phyloP scores from a whole-genome alignment of 1,140 invertebrate genomes.

The Globodera ellingtonae region DNA sequence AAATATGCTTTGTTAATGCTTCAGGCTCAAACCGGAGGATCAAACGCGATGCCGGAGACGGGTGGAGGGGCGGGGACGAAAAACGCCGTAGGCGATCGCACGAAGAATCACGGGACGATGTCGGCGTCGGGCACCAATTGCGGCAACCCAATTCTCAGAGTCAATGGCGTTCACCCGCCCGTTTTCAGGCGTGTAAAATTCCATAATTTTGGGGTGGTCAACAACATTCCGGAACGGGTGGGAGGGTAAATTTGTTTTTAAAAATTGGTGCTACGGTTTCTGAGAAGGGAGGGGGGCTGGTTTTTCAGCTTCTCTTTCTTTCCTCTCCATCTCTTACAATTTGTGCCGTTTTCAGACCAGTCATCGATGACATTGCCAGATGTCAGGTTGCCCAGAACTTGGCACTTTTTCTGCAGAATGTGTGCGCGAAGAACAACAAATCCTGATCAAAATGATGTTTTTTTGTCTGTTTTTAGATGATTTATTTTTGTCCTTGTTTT shows the following conservation, averaged over 20 bases:
- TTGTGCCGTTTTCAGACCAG: constrained; percentile 25
- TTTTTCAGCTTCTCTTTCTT: too few species aligned
- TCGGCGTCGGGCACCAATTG: neutral
- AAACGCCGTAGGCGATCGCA: neutral
- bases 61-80: neutral
- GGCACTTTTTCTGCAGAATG: constrained; percentile 35
- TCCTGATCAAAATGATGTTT: neutral
- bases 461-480: neutral
- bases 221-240: too few species aligned
- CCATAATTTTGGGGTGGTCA: too few species aligned
- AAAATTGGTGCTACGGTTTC: too few species aligned
- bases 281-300: too few species aligned
- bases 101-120: neutral
- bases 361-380: constrained; percentile 35
- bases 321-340: neutral
- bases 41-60: neutral
- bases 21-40: neutral
- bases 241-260: too few species aligned
- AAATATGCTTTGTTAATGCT: neutral
- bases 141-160: neutral
- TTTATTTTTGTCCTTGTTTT: neutral
- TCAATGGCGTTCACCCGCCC: constrained; percentile 33
- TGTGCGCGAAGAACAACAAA: constrained; percentile 27
- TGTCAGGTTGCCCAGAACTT: constrained; percentile 34
- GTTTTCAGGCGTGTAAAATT: neutral